A percentile compares a stretch with the other conserved stretches of the same genome.
phyloP scores from a whole-genome alignment of 2,113 vertebrate genomes.

The Zootoca vivipara region DNA sequence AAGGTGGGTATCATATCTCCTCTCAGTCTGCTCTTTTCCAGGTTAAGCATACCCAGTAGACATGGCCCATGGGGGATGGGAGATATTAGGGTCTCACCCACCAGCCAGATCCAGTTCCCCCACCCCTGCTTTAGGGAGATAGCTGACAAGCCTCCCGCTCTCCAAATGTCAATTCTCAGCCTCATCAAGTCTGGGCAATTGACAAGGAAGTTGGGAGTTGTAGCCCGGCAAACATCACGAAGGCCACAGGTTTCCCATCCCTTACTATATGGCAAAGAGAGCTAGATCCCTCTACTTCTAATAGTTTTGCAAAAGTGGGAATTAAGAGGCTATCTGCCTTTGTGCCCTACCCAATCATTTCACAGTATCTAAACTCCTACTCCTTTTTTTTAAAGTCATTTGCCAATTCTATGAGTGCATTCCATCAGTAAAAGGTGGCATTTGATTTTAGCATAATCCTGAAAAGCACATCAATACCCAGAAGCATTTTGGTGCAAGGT shows the following conservation, averaged over 20 bases:
- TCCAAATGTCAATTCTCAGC: background rate
- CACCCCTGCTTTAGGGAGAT: no score
- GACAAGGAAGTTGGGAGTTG: background rate
- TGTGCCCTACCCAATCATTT: background rate
- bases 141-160: no score
- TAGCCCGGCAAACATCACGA: background rate
- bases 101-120: no score
- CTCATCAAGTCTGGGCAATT: background rate
- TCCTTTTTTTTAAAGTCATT: background rate
- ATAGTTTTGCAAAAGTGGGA: background rate
- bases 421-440: background rate
- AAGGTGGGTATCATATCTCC: no score
- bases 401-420: background rate
- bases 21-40: no score
- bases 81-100: no score
- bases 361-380: background rate
- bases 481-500: background rate
- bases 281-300: background rate
- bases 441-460: background rate
- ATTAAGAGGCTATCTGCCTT: background rate
- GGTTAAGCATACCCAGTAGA: no score
- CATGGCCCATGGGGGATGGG: no score
- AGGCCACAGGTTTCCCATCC: background rate
- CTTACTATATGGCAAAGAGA: background rate
- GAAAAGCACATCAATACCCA: background rate